Evolutionary conservation across 1,140 invertebrate species (phyloP), one percentile per base, ranked within the genome.

Genomic region (Bombus cullumanus): DNA sequence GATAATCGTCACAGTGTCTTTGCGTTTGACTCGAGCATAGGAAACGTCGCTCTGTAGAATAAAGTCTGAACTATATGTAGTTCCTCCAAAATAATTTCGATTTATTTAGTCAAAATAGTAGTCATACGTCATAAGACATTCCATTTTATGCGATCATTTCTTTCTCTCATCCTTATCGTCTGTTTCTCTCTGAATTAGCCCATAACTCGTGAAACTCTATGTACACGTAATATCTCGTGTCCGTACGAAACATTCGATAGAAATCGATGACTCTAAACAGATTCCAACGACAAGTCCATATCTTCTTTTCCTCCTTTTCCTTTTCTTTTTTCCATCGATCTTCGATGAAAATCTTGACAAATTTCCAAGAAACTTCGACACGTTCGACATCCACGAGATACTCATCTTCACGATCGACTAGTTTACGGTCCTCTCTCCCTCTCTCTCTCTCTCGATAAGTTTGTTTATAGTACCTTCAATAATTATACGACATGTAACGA

Each of bases 321-420:
- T 41, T 47, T 25, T 41, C 39, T 28, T 22, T 9, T 9, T 12
- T 43, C 31, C 15, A 6, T 8, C 62, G 31, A 47, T 73, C 15
- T 28, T 12, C 39, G 37, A 34, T 53, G 62, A n/a, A 75, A 69
- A 83, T 83, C 64, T 69, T 57, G 37, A 83, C 64, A 78, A 83
- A 83, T 57, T 77, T 77, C 74, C 47, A 34, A 43, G 59, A 66
- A 72, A 25, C 25, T 10, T 25, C 8, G 15, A 47, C 25, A 13
- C 31, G 9, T 39, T 53, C 18, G 0, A 53, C 47, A 22, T 28
- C 15, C 22, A 25, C 57, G 6, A 59, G 43, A 77, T 83, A 57
- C 57, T 59, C 47, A 43, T 72, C 75, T 84, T 31, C n/a, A 62
- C 53, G 68, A 80, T 47, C 68, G 13, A 43, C 47, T 13, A 39